Conservation (phyloP, 1,140 invertebrate species). For the Lordiphosa clarofinis region DNA sequence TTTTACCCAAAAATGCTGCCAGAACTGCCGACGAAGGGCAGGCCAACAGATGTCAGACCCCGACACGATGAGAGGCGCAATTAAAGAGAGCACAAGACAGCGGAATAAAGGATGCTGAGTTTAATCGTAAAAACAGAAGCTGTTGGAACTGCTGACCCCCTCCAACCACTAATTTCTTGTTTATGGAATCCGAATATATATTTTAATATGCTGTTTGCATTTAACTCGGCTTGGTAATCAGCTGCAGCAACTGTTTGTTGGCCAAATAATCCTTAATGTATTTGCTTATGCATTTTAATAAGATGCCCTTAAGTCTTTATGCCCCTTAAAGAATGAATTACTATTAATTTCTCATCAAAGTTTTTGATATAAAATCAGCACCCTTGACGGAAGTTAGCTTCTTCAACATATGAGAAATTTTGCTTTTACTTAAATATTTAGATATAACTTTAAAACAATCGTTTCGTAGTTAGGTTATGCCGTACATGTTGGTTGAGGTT, state of each 20-base stretch:
- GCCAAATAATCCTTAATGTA: constrained; percentile 28
- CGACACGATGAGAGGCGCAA: constrained; percentile 15
- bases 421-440: too few species aligned
- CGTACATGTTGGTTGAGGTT: too few species aligned
- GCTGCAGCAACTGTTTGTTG: constrained; percentile 6
- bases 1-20: constrained; percentile 48
- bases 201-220: constrained; percentile 34
- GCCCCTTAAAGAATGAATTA: too few species aligned
- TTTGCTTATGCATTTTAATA: neutral
- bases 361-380: too few species aligned
- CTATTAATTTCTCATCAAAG: too few species aligned
- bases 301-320: too few species aligned
- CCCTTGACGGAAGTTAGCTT: too few species aligned
- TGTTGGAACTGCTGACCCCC: neutral
- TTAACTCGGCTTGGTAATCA: constrained; percentile 20
- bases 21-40: constrained; percentile 32
- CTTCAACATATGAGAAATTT: too few species aligned
- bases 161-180: neutral
- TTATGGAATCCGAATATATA: constrained; percentile 13
- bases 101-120: neutral
- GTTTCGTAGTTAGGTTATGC: too few species aligned
- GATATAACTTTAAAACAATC: too few species aligned
- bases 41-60: constrained; percentile 43
- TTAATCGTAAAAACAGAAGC: constrained; percentile 2
- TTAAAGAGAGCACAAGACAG: constrained; percentile 8